Percentiles rank a stretch among this genome's conserved stretches.
Evolutionary conservation across 2,113 vertebrate genomes (phyloP).

Genomic region (Eira barbara): DNA sequence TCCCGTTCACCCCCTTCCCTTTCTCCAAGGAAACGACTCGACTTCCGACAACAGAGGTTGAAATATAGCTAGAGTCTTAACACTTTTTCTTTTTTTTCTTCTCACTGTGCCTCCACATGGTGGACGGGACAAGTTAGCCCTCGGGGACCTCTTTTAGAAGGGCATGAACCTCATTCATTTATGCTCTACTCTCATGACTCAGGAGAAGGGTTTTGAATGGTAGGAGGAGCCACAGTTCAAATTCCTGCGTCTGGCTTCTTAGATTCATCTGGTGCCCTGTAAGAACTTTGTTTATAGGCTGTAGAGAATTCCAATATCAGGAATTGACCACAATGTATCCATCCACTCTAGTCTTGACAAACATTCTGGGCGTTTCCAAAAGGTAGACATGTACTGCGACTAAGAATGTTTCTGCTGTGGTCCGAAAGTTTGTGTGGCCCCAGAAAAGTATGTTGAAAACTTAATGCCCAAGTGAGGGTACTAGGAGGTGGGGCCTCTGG

Average conservation of each 20-base stretch:
- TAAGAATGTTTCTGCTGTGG: neutral
- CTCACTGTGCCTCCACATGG: no score
- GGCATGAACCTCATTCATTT: no score
- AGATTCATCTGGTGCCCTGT: neutral
- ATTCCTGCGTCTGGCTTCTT: neutral
- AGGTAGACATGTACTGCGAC: neutral
- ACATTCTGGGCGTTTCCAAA: neutral
- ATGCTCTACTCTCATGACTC: no score
- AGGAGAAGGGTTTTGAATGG: neutral
- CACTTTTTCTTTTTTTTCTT: no score
- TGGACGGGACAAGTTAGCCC: no score
- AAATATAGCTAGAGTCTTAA: no score
- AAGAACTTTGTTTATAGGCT: neutral
- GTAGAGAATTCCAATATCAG: neutral
- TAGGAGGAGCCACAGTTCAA: neutral
- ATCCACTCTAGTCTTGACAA: neutral
- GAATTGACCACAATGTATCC: neutral
- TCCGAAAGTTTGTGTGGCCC: neutral
- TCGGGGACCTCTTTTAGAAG: no score
- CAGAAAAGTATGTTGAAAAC: neutral
- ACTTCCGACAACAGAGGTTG: neutral
- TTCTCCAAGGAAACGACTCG: neutral
- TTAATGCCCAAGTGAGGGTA: neutral
- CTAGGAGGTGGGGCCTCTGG: neutral
- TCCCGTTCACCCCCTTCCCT: neutral